phyloP scores from a whole-genome alignment of 2,888 invertebrate species.

The Platycheirus albimanus region DNA sequence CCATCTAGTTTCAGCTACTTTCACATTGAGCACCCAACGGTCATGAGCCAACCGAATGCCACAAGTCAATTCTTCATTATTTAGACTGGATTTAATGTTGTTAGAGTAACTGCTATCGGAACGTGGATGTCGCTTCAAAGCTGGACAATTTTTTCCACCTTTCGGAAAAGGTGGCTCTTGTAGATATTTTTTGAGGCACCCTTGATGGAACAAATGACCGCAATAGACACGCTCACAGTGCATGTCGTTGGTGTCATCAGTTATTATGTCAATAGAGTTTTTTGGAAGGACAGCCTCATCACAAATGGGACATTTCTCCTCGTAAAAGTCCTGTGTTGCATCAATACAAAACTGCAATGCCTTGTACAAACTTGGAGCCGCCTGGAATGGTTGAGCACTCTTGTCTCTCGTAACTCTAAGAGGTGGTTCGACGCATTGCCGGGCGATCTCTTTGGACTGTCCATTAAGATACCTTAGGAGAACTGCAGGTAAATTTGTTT shows the following conservation, averaged over 20 bases:
- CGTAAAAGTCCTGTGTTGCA: slow-evolving; percentile 85
- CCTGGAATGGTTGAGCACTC: slow-evolving; percentile 84
- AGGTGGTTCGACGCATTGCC: slow-evolving; percentile 88
- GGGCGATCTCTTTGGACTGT: slow-evolving; percentile 87
- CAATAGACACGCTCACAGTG: slow-evolving; percentile 89
- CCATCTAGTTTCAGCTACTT: slow-evolving; percentile 89
- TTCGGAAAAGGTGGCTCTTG: slow-evolving; percentile 89
- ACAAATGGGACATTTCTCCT: slow-evolving; percentile 87
- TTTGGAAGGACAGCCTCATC: slow-evolving; percentile 85
- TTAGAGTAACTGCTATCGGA: slow-evolving; percentile 79
- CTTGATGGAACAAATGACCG: slow-evolving; percentile 88
- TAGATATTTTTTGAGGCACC: slow-evolving; percentile 87
- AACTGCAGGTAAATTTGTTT: slow-evolving; percentile 87
- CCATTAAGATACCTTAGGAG: slow-evolving; percentile 86
- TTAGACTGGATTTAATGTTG: slow-evolving; percentile 17
- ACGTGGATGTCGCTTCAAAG: slow-evolving; percentile 80
- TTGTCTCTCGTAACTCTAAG: slow-evolving; percentile 83
- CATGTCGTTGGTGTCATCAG: slow-evolving; percentile 85
- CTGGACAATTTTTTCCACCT: slow-evolving; percentile 88
- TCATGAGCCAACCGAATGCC: slow-evolving; percentile 87
- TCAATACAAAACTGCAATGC: slow-evolving; percentile 86
- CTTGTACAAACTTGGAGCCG: slow-evolving; percentile 86
- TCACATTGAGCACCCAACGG: slow-evolving; percentile 88
- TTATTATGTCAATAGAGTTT: slow-evolving; percentile 83
- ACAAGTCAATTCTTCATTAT: slow-evolving; percentile 81